Conservation (phyloP, 2,888 invertebrate genomes). For the Liopterus haemorrhoidalis region DNA sequence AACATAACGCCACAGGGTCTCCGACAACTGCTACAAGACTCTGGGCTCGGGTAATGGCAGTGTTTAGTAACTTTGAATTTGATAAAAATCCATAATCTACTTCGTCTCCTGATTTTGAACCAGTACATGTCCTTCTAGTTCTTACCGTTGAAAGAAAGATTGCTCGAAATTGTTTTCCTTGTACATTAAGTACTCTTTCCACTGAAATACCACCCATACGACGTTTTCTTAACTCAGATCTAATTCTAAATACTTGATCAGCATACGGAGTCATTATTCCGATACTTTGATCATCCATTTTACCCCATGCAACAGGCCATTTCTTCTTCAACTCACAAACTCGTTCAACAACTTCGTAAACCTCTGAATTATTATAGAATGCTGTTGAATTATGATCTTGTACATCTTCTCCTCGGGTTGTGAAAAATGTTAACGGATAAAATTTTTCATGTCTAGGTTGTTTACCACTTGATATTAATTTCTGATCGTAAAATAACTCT, state of each 20-base stretch:
- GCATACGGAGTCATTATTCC: conserved; percentile 82
- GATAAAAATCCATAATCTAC: conserved; percentile 77
- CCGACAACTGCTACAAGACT: conserved; percentile 78
- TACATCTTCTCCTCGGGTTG: conserved; percentile 71
- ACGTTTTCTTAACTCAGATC: conserved; percentile 67
- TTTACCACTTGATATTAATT: conserved; percentile 66
- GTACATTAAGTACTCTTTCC: conserved; percentile 76
- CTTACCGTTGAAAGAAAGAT: conserved; percentile 74
- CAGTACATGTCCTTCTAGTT: conserved; percentile 65
- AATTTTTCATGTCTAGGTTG: conserved; percentile 64
- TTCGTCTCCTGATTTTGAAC: conserved; percentile 49
- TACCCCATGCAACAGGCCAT: conserved; percentile 74
- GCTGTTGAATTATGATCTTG: conserved; percentile 74
- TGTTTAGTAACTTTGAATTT: conserved; percentile 74
- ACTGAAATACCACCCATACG: conserved; percentile 71
- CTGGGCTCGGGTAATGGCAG: conserved; percentile 76
- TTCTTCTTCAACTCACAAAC: conserved; percentile 63
- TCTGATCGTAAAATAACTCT: conserved; percentile 73
- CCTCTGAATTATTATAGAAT: conserved; percentile 76
- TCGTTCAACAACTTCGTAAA: conserved; percentile 71
- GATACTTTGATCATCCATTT: conserved; percentile 67
- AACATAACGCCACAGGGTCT: conserved; percentile 75
- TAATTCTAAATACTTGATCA: conserved; percentile 70
- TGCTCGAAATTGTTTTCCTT: conserved; percentile 81
- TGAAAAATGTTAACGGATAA: conserved; percentile 73